Evolutionary conservation across 2,113 vertebrate genomes (phyloP).

Genomic region (Peromyscus maniculatus): DNA sequence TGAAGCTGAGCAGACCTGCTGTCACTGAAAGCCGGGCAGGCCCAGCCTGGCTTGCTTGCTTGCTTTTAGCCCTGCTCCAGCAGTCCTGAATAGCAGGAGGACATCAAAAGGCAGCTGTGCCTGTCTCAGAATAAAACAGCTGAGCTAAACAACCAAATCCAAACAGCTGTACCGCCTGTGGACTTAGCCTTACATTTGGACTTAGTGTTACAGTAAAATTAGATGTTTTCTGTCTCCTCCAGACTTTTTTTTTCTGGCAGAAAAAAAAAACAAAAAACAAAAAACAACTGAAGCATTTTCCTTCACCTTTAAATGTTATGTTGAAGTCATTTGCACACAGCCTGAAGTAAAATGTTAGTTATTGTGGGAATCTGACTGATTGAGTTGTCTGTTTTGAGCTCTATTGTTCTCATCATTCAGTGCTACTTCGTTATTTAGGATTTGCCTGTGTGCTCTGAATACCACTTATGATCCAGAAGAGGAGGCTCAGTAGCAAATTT

Average conservation of each 20-base stretch:
- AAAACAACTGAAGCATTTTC: constrained; percentile 65
- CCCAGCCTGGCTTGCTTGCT: neutral
- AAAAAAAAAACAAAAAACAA: neutral
- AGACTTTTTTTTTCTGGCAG: neutral
- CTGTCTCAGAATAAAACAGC: constrained; percentile 83
- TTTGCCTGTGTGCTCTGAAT: neutral
- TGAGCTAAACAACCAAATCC: constrained; percentile 80
- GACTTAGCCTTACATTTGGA: constrained; percentile 71
- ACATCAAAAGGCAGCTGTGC: constrained; percentile 82
- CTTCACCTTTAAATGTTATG: constrained; percentile 68
- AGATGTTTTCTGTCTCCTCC: constrained; percentile 74
- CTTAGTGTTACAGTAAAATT: constrained; percentile 80
- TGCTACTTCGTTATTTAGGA: constrained; percentile 60
- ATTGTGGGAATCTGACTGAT: constrained; percentile 52
- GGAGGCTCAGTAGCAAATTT: constrained; percentile 13
- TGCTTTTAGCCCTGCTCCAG: constrained; percentile 29
- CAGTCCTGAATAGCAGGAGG: constrained; percentile 76
- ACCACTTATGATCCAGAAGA: constrained; percentile 15
- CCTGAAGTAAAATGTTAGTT: constrained; percentile 50
- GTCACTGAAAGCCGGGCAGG: neutral
- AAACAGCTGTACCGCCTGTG: constrained; percentile 80
- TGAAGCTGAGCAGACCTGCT: neutral
- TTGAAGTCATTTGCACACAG: constrained; percentile 46
- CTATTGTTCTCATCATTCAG: constrained; percentile 44
- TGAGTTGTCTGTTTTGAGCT: neutral